Evolutionary conservation across 2,888 invertebrate genomes (phyloP).

Genomic region (Trichopria drosophilae): DNA sequence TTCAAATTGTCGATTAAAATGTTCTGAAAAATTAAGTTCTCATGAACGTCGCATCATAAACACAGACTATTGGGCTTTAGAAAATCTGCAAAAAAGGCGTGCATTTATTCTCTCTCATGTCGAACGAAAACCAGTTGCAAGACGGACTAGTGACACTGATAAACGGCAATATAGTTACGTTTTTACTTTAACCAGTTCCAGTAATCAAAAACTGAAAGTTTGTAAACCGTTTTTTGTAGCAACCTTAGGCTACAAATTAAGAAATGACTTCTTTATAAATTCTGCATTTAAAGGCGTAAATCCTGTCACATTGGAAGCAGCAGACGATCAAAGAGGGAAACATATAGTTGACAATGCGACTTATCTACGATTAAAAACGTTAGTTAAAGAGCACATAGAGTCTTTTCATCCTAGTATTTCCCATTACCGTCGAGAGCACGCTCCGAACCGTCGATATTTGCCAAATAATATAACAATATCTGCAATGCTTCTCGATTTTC

Average conservation of each 20-base stretch:
- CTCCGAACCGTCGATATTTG: slow-evolving; percentile 1
- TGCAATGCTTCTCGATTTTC: not conserved
- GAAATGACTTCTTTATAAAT: not conserved
- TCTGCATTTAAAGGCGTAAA: not conserved
- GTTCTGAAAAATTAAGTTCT: slow-evolving; percentile 1
- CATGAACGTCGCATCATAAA: slow-evolving; percentile 2
- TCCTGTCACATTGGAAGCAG: not conserved
- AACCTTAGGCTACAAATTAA: not conserved
- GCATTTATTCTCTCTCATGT: slow-evolving; percentile 1
- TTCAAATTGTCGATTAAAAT: slow-evolving; percentile 1
- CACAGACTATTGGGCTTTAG: not conserved
- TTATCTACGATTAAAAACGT: not conserved
- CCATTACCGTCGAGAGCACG: not conserved
- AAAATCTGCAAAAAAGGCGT: not conserved
- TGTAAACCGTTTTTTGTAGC: slow-evolving; percentile 1
- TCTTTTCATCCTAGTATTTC: slow-evolving; percentile 1
- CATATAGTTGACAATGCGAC: not conserved
- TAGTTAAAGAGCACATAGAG: not conserved
- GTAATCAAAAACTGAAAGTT: too few species aligned
- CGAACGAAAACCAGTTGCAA: slow-evolving; percentile 5
- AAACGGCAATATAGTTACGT: too few species aligned
- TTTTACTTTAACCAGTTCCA: too few species aligned
- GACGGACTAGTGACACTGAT: not conserved
- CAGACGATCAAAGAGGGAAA: not conserved
- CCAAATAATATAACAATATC: not conserved